Evolutionary conservation across 2,797 vertebrate genomes (phyloP), one percentile per base, ranked within the genome.

Genomic region (Sparus aurata): DNA sequence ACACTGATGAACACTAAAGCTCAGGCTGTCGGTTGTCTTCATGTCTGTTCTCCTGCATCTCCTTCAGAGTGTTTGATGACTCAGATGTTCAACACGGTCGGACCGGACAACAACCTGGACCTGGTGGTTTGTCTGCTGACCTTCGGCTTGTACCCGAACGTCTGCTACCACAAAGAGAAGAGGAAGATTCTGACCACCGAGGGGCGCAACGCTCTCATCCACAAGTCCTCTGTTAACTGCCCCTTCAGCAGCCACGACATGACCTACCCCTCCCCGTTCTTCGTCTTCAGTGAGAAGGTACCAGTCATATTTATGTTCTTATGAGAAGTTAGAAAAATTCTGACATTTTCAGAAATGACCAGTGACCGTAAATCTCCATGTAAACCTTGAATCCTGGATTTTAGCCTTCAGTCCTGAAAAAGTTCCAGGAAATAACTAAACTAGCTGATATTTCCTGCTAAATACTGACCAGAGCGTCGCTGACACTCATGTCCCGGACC

Each of bases 81-180:
- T 25, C 98, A 98, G 83, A 92, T 94, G 0, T 99, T 98, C 91
- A 97, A 95, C 93, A 96, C 96, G 47, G 94, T 96, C 3, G 97
- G 97, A 22, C 97, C 97, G 0, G 98, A 99, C 92, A 98, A 97
- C 90, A 97, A 96, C 87, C 94, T 99, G 92, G 98, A 99, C 84
- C 95, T 99, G 83, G 97, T 99, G 52, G 96, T 99, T 59, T 98
- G 98, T 22, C 94, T 99, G 77, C 91, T 99, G 87, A 96, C 97
- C 46, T 99, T 97, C 81, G 97, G 98, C 69, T 96, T 95, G 1
- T 99, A 99, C 82, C 98, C 98, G 53, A 99, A 98, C 0, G 97
- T 99, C 34, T 99, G 98, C 87, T 98, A 96, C 92, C 98, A 99
- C 94, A 99, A 99, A 79, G 98, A 99, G 87, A 99, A 99, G 89